Base-by-base conservation (phyloP, 1,140 invertebrate genomes). In the Archegozetes longisetosus region DNA sequence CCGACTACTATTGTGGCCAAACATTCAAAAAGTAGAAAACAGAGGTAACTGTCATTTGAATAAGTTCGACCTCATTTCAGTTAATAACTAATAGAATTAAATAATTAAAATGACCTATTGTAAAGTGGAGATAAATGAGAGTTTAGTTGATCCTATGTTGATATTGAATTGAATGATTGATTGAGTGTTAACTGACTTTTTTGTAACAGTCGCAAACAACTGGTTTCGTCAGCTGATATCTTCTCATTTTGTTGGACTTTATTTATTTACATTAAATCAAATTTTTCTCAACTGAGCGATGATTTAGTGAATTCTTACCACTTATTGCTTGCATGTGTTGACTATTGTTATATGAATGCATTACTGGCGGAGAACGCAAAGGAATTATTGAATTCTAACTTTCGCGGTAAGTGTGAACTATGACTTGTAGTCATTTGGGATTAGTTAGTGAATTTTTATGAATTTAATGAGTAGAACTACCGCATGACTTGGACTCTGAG, bases 291-390 rank as follows among this genome's bases (percentile, higher is more conserved):
- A 53, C 85, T 88, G 51, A 85, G 85, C 54, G 84, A 91, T 72
- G 91, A 96, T 75, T 75, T 97, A 62, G 90, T 97, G 0, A 92
- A 89, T 70, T 95, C 89, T 51, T 93, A 89, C 69, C 90, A 96
- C 72, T 74, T 96, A 12, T 75, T 98, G 23, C 72, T 94, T 29
- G 86, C 86, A 60, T 91, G 87, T 71, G 80, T 91, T 65, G 91
- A 98, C 76, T 81, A 91, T 69, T 81, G 94, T 53, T 95, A 84
- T 73, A 80, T 77, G 58, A 95, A 95, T 76, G 85, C 84, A 59
- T 74, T 92, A 48, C 73, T 88, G 65, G 79, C 83, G 52, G 82
- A 84, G 65, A 76, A 88, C 55, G 56, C 55, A 32, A 83, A 80
- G 68, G 88, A 93, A 72, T 75, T 97, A 56, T 74, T 96, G 0